A percentile compares a stretch with the other conserved stretches of the same genome.
phyloP scores from a whole-genome alignment of 2,113 vertebrate species.

The Elephantulus edwardii region DNA sequence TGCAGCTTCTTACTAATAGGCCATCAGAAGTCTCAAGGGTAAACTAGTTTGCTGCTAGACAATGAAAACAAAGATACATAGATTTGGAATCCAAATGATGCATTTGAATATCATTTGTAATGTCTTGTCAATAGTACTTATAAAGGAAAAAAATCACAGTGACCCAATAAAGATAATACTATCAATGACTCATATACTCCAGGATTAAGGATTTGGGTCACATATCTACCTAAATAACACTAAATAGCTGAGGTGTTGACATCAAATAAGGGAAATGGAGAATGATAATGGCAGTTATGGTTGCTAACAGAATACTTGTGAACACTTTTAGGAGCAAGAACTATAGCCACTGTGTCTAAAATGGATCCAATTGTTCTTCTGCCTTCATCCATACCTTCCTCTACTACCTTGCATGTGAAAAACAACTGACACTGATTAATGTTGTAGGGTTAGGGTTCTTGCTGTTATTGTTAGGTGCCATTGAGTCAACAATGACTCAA shows the following conservation, averaged over 20 bases:
- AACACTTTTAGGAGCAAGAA: not conserved
- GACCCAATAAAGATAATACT: not conserved
- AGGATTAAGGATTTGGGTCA: not conserved
- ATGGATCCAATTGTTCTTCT: not conserved
- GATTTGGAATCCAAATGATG: not conserved
- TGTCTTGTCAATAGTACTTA: not conserved
- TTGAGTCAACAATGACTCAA: too few relatives aligned
- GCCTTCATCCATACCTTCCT: not conserved
- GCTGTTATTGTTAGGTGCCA: too few relatives aligned
- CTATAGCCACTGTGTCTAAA: not conserved
- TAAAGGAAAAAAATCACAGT: not conserved
- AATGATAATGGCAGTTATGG: not conserved
- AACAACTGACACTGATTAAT: not conserved
- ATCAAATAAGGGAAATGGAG: not conserved
- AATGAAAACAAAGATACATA: not conserved
- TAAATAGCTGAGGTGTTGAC: not conserved
- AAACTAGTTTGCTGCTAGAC: not conserved
- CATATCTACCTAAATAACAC: not conserved
- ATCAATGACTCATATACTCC: not conserved
- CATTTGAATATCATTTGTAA: not conserved
- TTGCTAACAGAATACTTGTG: not conserved
- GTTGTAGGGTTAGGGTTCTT: constrained; percentile 19
- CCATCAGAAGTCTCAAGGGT: too few relatives aligned
- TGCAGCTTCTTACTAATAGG: too few relatives aligned
- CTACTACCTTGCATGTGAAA: not conserved